A percentile compares a stretch with the other conserved stretches of the same genome.
phyloP scores from a whole-genome alignment of 2,797 vertebrate genomes.

The Luscinia luscinia region DNA sequence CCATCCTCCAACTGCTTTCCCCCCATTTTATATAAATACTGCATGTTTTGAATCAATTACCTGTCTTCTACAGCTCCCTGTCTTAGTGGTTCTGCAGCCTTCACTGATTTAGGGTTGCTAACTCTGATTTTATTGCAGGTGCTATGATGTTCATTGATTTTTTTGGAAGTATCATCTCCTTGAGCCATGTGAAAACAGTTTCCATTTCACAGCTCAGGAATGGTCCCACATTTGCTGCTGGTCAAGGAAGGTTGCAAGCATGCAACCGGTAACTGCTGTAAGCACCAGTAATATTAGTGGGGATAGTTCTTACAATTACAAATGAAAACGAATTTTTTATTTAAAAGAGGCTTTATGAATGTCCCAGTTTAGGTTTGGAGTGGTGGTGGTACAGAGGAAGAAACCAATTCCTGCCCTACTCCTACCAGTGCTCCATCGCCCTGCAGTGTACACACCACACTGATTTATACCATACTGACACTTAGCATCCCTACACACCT shows the following conservation, averaged over 20 bases:
- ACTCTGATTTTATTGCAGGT: neutral
- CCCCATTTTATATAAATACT: neutral
- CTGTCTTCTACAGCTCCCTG: neutral
- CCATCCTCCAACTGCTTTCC: neutral
- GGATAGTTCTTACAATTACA: neutral
- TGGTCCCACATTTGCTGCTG: neutral
- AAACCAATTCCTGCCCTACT: neutral
- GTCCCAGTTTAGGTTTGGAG: neutral
- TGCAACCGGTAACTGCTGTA: neutral
- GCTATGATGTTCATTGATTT: neutral
- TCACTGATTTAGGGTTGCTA: neutral
- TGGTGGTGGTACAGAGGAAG: neutral
- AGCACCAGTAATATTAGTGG: neutral
- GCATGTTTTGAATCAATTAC: neutral
- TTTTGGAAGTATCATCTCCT: neutral
- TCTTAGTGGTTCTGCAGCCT: neutral
- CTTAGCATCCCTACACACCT: neutral
- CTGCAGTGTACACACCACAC: rapidly evolving
- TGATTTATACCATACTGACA: neutral
- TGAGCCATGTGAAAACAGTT: neutral
- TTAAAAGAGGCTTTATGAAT: neutral
- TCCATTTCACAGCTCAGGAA: neutral
- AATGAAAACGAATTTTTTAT: neutral
- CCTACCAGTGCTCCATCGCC: neutral
- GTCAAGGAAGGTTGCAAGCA: neutral